Evolutionary conservation across 2,113 vertebrate genomes (phyloP).

Genomic region (Rhizomys pruinosus): DNA sequence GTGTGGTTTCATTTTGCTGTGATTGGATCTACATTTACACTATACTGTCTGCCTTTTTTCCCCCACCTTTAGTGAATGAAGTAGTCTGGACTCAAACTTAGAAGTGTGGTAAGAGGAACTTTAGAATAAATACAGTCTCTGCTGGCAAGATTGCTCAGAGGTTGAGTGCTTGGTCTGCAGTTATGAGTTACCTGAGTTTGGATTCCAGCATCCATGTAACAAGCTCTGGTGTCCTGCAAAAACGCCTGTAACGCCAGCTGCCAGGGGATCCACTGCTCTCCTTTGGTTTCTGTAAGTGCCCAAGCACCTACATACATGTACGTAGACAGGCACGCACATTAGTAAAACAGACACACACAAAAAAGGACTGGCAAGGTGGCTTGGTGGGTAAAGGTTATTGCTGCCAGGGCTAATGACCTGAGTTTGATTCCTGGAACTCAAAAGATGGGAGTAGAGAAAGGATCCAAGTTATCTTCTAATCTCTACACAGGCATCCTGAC

Average conservation of each 20-base stretch:
- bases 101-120: background rate
- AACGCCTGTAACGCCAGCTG: background rate
- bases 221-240: background rate
- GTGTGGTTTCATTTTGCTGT: slow-evolving; percentile 53
- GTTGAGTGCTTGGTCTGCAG: background rate
- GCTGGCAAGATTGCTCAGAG: background rate
- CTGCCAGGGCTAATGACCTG: background rate
- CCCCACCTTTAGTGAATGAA: background rate
- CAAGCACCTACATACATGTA: background rate
- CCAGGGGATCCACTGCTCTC: background rate
- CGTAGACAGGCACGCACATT: background rate
- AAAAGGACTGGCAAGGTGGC: background rate
- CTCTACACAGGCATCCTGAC: background rate
- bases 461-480: background rate
- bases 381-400: background rate
- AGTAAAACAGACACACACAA: background rate
- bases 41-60: background rate
- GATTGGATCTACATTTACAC: slow-evolving; percentile 35
- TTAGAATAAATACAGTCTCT: slow-evolving; percentile 34
- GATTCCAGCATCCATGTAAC: background rate
- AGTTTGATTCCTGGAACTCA: background rate
- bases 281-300: background rate
- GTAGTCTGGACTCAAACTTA: slow-evolving; percentile 36
- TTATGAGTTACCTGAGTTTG: background rate
- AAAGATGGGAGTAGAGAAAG: background rate